Evolutionary conservation across 1,140 invertebrate genomes (phyloP).

Genomic region (Periplaneta americana): DNA sequence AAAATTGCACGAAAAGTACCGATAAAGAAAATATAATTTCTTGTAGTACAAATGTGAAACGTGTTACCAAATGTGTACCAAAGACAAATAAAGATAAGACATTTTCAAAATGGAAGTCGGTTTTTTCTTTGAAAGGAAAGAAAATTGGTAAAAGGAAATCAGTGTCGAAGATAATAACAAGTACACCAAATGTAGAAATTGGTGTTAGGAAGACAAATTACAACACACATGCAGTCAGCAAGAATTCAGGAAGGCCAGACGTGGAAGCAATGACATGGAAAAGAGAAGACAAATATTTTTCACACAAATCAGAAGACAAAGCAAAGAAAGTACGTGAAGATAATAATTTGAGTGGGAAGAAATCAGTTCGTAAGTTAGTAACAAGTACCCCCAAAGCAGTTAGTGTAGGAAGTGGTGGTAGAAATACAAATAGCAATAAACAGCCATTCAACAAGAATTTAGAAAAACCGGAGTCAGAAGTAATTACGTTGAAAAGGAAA

Average conservation of each 20-base stretch:
- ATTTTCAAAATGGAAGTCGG: slow-evolving; percentile 20
- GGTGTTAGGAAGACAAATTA: background rate
- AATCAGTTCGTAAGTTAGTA: background rate
- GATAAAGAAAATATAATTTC: background rate
- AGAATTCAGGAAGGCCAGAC: background rate
- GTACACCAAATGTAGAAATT: background rate
- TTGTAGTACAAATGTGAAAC: background rate
- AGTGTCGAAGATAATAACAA: background rate
- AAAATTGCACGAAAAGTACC: background rate
- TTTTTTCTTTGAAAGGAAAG: background rate
- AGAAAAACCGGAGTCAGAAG: background rate
- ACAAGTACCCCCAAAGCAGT: background rate
- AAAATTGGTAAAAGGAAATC: background rate
- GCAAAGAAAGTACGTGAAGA: no score
- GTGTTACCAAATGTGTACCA: background rate
- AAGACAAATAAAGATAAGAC: slow-evolving; percentile 10
- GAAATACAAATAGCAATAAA: background rate
- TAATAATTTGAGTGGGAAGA: background rate
- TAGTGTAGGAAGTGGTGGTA: background rate
- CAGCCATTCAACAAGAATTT: background rate
- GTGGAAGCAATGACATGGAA: background rate
- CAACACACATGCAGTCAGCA: background rate
- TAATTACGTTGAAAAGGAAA: background rate
- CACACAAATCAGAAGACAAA: background rate
- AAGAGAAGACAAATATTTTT: background rate